Evolutionary conservation across 2,797 vertebrate genomes (phyloP), one percentile per base, ranked within the genome.

Genomic region (Coregonus suidteri): DNA sequence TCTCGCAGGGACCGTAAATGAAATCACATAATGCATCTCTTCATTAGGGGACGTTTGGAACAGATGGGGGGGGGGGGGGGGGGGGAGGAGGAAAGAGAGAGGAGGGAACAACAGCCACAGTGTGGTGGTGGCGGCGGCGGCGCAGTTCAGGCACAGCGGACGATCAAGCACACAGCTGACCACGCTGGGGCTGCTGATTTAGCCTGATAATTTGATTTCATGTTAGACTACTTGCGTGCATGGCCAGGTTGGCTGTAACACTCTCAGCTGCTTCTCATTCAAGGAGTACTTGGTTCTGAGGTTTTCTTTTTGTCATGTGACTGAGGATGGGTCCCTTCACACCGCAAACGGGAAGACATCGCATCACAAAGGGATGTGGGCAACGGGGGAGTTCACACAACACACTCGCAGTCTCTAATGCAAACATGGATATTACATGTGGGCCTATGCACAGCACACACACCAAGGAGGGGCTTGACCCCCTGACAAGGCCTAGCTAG

Each of bases 11-110:
- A 73, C 85, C 82, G 81, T 83, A 91, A 91, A 92, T 88, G 85
- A 93, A 92, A 92, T 90, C 86, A 89, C 82, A 93, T 91, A 92
- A 92, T 91, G 87, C 90, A 90, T 90, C 89, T 92, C 91, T 93
- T 93, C 91, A 91, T 91, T 87, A 86, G 88, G 59, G 59, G 81
- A 86, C 81, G 81, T 83, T 76, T 79, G 81, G 86, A 86, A 84
- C 85, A 37, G 73, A 51, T 16, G n/a, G 20, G 74, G 79, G 89
- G 87, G 82, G 84, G n/a, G n/a, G n/a, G n/a, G 88, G 84, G 80
- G 35, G 31, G 31, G 31, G 31, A 2, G 1, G 25, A 25, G 25
- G 25, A 25, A 25, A 85, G 88, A 85, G 73, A 77, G 86, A 81
- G 74, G 79, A 73, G 79, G 70, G 76, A 89, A 91, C 90, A 92